These are phyloP conservation scores for Carposina sasakii DNA, from an alignment of 1,140 invertebrate species.

Conservation along the genomic window DNA sequence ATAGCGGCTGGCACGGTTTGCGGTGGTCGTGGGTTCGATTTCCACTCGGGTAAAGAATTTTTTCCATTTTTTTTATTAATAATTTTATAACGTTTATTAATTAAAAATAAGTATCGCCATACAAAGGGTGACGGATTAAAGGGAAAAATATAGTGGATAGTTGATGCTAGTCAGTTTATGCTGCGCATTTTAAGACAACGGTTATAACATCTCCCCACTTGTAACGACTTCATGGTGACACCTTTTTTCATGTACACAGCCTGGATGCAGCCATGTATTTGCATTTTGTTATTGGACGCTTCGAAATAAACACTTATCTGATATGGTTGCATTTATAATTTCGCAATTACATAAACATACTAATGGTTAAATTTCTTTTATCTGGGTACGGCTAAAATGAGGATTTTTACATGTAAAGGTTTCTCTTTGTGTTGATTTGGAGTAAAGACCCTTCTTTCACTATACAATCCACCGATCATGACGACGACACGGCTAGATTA, in stretches of 20 bases:
- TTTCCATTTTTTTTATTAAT: too few species aligned
- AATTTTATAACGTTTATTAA: background rate
- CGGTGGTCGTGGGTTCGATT: too few species aligned
- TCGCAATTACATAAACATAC: slow-evolving; percentile 5
- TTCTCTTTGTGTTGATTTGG: too few species aligned
- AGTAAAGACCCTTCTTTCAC: background rate
- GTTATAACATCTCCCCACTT: slow-evolving; percentile 41
- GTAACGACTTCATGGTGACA: slow-evolving; percentile 48
- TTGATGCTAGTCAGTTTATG: slow-evolving; percentile 23
- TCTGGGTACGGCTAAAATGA: background rate
- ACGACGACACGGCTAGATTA: background rate
- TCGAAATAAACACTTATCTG: slow-evolving; percentile 60
- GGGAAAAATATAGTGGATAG: slow-evolving; percentile 27
- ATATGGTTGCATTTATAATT: slow-evolving; percentile 44
- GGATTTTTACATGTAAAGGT: background rate
- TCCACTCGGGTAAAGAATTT: too few species aligned
- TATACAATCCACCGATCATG: background rate
- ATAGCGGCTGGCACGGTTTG: too few species aligned
- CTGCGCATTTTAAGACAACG: slow-evolving; percentile 38
- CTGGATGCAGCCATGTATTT: slow-evolving; percentile 46
- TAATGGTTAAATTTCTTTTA: background rate
- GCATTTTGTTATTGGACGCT: slow-evolving; percentile 65
- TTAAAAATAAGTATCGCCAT: background rate
- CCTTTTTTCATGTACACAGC: slow-evolving; percentile 15
- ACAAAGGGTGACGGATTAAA: slow-evolving; percentile 18